phyloP scores from a whole-genome alignment of 2,797 vertebrate species.

The Xerus rutilus region DNA sequence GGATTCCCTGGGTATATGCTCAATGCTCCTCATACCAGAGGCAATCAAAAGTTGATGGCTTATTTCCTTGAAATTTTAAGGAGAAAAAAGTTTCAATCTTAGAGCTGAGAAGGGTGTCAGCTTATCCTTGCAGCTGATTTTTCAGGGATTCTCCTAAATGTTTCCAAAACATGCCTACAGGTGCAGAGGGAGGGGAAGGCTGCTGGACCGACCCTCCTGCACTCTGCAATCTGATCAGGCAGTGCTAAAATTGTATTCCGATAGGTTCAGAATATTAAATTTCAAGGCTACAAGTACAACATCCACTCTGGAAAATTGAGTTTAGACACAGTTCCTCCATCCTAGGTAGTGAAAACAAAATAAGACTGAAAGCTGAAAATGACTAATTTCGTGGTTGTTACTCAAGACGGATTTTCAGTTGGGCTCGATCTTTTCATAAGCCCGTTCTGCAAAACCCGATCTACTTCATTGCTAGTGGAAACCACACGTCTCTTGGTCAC shows the following conservation, averaged over 20 bases:
- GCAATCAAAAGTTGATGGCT: neutral
- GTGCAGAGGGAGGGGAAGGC: neutral
- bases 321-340: constrained; percentile 13
- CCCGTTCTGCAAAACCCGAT: constrained; percentile 32
- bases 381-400: constrained; percentile 58
- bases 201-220: neutral
- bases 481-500: neutral
- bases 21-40: neutral
- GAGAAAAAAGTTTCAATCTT: neutral
- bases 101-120: neutral
- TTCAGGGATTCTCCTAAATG: neutral
- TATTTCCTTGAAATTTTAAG: neutral
- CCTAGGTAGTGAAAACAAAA: constrained; percentile 1
- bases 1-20: neutral
- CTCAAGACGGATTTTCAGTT: constrained; percentile 62
- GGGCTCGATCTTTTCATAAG: constrained; percentile 33
- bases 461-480: neutral
- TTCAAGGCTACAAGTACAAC: constrained; percentile 46
- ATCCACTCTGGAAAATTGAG: constrained; percentile 43
- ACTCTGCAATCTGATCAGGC: neutral
- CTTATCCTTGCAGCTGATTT: neutral
- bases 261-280: neutral
- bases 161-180: neutral
- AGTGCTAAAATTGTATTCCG: neutral
- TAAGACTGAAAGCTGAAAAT: constrained; percentile 56